Percentiles rank a stretch among this genome's conserved stretches.
These are phyloP conservation scores for Lophotis ruficrista DNA, from an alignment of 2,113 vertebrate genomes.

Conservation along the genomic window DNA sequence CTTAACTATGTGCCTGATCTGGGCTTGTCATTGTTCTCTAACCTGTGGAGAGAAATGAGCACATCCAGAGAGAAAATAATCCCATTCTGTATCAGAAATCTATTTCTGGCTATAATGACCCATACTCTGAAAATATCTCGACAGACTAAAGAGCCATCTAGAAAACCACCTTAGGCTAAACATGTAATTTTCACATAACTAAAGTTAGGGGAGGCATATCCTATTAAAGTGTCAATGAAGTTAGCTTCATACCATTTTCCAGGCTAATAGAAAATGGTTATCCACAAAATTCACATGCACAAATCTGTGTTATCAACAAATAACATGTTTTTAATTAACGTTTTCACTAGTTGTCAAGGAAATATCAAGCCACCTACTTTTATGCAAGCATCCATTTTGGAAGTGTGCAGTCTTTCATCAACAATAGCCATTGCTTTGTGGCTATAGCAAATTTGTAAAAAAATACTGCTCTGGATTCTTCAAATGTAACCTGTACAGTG, in stretches of 20 bases:
- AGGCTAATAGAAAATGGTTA: not conserved
- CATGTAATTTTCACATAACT: not conserved
- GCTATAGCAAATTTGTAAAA: not conserved
- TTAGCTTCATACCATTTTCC: not conserved
- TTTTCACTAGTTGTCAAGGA: not conserved
- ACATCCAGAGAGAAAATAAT: not conserved
- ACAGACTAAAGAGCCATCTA: not conserved
- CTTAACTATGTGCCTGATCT: not conserved
- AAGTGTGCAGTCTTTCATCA: accelerated
- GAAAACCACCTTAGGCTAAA: not conserved
- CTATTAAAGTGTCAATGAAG: not conserved
- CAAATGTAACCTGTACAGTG: not conserved
- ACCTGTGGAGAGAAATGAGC: not conserved
- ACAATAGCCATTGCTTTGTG: not conserved
- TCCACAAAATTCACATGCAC: not conserved
- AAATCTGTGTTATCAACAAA: not conserved
- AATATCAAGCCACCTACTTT: not conserved
- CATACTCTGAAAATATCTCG: not conserved
- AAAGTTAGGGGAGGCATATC: not conserved
- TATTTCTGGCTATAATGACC: not conserved
- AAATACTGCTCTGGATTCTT: not conserved
- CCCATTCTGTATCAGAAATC: not conserved
- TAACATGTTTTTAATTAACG: not conserved
- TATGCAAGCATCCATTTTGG: not conserved
- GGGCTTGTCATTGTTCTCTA: not conserved